Percentiles rank a stretch among this genome's conserved stretches.
Conservation (phyloP, 2,797 vertebrate species). For the Alfaro cultratus region DNA sequence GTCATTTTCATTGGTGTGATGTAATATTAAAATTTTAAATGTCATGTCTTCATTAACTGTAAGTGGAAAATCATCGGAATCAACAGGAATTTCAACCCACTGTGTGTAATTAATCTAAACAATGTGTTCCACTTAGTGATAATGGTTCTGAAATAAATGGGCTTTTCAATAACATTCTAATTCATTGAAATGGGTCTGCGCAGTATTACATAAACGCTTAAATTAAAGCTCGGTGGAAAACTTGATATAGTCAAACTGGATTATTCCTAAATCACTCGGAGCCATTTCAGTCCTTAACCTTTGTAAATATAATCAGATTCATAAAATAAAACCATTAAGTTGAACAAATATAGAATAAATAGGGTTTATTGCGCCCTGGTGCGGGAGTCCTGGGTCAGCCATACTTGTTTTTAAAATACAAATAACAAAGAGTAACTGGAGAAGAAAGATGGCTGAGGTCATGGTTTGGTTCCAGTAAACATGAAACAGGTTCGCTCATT, state of each 20-base stretch:
- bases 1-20: no score
- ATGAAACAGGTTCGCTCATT: neutral
- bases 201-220: neutral
- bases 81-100: no score
- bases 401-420: neutral
- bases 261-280: neutral
- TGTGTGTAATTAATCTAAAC: no score
- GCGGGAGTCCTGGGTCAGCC: neutral
- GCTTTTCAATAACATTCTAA: no score
- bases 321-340: neutral
- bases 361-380: neutral
- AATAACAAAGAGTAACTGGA: neutral
- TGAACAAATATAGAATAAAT: neutral
- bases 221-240: neutral
- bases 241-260: neutral
- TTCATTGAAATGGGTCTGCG: no score
- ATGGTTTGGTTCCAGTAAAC: constrained; percentile 1
- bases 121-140: no score
- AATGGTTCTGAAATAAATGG: no score
- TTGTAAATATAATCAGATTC: neutral
- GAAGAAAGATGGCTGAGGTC: neutral
- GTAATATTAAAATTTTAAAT: no score
- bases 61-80: no score
- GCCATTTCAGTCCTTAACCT: neutral
- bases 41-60: no score